Evolutionary conservation across 2,113 vertebrate genomes (phyloP).

Genomic region (Hydrolagus affinis): DNA sequence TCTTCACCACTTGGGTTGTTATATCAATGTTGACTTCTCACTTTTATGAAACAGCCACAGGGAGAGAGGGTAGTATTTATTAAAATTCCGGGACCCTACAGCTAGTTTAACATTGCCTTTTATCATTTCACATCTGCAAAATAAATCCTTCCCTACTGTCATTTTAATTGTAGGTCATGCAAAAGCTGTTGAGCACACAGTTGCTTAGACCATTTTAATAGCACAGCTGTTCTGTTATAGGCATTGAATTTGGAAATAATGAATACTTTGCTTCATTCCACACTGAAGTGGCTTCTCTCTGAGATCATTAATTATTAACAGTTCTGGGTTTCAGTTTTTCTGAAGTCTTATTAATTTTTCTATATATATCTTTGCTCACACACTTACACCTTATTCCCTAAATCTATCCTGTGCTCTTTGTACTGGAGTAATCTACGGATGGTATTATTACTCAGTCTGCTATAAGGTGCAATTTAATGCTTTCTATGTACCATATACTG

Average conservation of each 20-base stretch:
- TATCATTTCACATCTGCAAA: background rate
- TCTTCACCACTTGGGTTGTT: background rate
- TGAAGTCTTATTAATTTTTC: background rate
- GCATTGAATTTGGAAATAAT: background rate
- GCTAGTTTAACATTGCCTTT: background rate
- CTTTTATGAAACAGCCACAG: background rate
- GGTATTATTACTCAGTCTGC: background rate
- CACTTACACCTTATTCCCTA: background rate
- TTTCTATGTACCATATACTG: too few relatives aligned
- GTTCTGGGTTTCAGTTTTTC: background rate
- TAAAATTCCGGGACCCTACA: background rate
- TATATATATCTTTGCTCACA: too few relatives aligned
- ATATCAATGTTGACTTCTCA: background rate
- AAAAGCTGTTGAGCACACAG: background rate
- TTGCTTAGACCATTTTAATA: background rate
- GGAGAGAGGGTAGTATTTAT: background rate
- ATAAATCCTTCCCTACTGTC: background rate
- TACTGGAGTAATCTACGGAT: background rate
- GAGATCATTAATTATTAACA: background rate
- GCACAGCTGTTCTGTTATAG: background rate
- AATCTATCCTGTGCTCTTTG: background rate
- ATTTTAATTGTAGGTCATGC: background rate
- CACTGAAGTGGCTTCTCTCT: background rate
- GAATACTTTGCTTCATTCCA: background rate
- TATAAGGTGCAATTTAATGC: too few relatives aligned